Evolutionary conservation across 2,113 vertebrate species (phyloP), one percentile per base, ranked within the genome.

Genomic region (Silurus glanis): DNA sequence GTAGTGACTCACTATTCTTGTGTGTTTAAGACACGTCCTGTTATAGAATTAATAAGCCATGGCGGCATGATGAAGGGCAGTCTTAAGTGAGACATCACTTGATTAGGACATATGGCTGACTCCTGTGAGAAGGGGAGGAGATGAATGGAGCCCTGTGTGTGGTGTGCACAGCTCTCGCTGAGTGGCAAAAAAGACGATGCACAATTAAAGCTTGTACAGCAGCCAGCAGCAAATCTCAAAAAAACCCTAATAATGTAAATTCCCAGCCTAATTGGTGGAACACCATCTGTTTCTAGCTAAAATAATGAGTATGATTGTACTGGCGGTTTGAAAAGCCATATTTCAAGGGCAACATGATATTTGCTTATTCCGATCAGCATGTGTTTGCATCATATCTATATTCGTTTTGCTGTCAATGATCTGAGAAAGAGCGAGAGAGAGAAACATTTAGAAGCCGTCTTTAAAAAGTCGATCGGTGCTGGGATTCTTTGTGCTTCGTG

Each of bases 241-340:
- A 82, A 88, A 86, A 85, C 82, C 91, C 90, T 92, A 93, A 93
- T 94, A 94, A 92, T 93, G 91, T 93, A 93, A 93, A 93, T 93
- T 91, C 90, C 82, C 86, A 58, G 66, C 58, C 92, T 94, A 95
- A 95, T 93, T 95, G 92, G 91, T 90, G 82, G 91, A 85, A 90
- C 91, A 91, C 92, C 94, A 94, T 94, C 94, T 94, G 94, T 93
- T 93, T 94, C 91, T 79, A 91, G 92, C 92, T 89, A 91, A 89
- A 94, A 93, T 93, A 93, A 94, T 92, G 93, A 94, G 89, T 89
- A 86, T 83, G 78, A 91, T 90, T 93, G 89, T 92, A 86, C 84
- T 81, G 55, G 21, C 66, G 89, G 90, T 93, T 89, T 83, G 79
- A 85, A 88, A 88, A 88, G 90, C 88, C 84, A 87, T 61, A 91